A percentile compares a stretch with the other conserved stretches of the same genome.
These are phyloP conservation scores for Taeniopygia guttata DNA, from an alignment of 2,797 vertebrate species.

Conservation along the genomic window DNA sequence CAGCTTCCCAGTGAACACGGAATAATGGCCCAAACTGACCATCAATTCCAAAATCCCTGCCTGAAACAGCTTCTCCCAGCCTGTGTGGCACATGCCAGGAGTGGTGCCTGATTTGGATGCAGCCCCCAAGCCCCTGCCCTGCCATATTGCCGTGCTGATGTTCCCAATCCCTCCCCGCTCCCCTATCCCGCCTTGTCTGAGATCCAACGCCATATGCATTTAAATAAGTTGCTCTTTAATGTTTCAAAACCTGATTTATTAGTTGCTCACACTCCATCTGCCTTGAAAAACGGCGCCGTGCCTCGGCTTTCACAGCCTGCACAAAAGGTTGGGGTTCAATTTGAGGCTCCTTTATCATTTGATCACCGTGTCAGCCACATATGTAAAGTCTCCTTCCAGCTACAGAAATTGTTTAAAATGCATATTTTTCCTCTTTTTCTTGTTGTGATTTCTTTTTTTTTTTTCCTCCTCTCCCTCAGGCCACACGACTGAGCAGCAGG, in stretches of 20 bases:
- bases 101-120: too few relatives aligned
- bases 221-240: constrained; percentile 66
- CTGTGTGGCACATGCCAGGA: not conserved
- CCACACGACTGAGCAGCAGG: not conserved
- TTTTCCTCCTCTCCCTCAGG: not conserved
- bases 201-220: constrained; percentile 59
- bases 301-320: constrained; percentile 20
- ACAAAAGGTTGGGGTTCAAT: constrained; percentile 51
- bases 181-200: constrained; percentile 23
- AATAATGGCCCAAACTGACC: not conserved
- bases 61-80: not conserved
- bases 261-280: constrained; percentile 71
- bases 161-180: not conserved
- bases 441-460: not conserved
- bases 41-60: not conserved
- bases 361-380: constrained; percentile 50
- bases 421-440: not conserved
- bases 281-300: constrained; percentile 23
- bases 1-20: not conserved
- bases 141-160: constrained; percentile 1
- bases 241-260: constrained; percentile 76
- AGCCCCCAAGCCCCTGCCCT: not conserved
- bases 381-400: constrained; percentile 40
- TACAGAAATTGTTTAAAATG: constrained; percentile 52
- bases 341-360: constrained; percentile 54